Percentiles rank a stretch among this genome's conserved stretches.
These are phyloP conservation scores for Drosophila sucinea DNA, from an alignment of 1,140 invertebrate genomes.

Conservation along the genomic window DNA sequence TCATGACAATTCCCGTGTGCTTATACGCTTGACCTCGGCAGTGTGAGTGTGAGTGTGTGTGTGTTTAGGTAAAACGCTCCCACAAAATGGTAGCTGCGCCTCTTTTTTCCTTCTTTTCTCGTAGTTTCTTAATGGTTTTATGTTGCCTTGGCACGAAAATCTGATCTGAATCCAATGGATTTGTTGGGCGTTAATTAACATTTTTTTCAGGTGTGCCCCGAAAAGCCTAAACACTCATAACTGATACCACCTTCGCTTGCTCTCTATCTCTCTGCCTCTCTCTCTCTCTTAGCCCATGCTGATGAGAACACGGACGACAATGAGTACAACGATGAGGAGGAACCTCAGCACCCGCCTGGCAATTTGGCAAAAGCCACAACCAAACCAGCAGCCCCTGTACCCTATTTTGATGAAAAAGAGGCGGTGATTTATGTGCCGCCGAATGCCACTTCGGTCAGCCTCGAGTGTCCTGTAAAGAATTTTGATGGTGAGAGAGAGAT, in stretches of 20 bases:
- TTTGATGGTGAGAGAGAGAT: constrained; percentile 51
- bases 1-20: constrained; percentile 50
- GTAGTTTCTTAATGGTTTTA: constrained; percentile 71
- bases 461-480: constrained; percentile 68
- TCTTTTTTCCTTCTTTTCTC: constrained; percentile 39
- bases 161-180: constrained; percentile 40
- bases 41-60: constrained; percentile 24
- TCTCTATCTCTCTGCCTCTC: constrained; percentile 2
- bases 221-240: constrained; percentile 62
- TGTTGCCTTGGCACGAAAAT: constrained; percentile 69
- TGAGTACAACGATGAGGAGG: constrained; percentile 39
- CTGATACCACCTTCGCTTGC: constrained; percentile 15
- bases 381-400: constrained; percentile 28
- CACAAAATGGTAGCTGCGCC: constrained; percentile 54
- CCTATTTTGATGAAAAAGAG: constrained; percentile 57
- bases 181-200: constrained; percentile 62
- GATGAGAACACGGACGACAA: background rate
- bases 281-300: constrained; percentile 1
- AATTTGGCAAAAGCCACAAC: constrained; percentile 57
- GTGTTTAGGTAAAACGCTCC: constrained; percentile 61
- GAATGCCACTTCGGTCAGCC: constrained; percentile 41
- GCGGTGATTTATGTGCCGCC: constrained; percentile 40
- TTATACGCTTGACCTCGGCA: constrained; percentile 51
- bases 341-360: constrained; percentile 42
- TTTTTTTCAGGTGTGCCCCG: constrained; percentile 54